Evolutionary conservation across 2,888 invertebrate species (phyloP).

Genomic region (Parelbella ahira): DNA sequence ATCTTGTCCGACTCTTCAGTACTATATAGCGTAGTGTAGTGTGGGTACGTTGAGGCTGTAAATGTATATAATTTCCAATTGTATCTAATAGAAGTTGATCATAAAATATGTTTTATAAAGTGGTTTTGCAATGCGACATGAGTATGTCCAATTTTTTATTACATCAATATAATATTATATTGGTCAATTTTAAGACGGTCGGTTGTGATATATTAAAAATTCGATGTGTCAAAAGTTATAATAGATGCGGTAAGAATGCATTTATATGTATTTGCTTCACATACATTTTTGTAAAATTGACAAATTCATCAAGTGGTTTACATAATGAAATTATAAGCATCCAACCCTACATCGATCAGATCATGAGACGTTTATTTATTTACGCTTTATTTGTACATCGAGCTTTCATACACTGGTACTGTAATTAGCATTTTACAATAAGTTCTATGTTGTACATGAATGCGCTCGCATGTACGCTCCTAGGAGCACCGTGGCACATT

Average conservation of each 20-base stretch:
- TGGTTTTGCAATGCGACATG: too few relatives aligned
- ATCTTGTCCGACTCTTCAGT: conserved; percentile 7
- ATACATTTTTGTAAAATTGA: conserved; percentile 4
- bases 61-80: conserved; percentile 17
- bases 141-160: too few relatives aligned
- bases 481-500: conserved; percentile 71
- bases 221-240: conserved; percentile 30
- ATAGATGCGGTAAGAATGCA: conserved; percentile 13
- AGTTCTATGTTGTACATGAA: conserved; percentile 20
- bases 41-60: conserved; percentile 11
- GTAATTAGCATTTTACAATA: conserved; percentile 6
- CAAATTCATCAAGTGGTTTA: conserved; percentile 6
- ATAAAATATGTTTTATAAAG: too few relatives aligned
- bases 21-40: conserved; percentile 12
- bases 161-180: too few relatives aligned
- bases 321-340: conserved; percentile 1
- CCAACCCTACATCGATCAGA: conserved; percentile 1
- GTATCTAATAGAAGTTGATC: conserved; percentile 6
- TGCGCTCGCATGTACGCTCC: conserved; percentile 52
- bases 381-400: conserved; percentile 21
- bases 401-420: conserved; percentile 20
- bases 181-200: too few relatives aligned
- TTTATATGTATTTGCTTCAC: conserved; percentile 1
- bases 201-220: too few relatives aligned
- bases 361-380: conserved; percentile 2